These are phyloP conservation scores for Dryomyza anilis DNA, from an alignment of 2,888 invertebrate species.

Conservation along the genomic window DNA sequence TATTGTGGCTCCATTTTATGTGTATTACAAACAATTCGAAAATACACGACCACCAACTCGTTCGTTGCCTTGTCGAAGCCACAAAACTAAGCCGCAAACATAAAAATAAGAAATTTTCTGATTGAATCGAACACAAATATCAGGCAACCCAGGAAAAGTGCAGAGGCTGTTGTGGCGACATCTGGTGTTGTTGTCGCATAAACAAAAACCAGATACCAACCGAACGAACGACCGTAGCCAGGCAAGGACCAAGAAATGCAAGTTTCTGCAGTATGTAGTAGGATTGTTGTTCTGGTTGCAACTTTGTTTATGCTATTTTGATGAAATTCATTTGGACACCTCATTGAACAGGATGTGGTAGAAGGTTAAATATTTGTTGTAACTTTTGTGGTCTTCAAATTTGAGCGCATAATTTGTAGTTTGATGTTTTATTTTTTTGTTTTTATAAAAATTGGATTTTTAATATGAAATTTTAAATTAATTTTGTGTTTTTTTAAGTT, in stretches of 20 bases:
- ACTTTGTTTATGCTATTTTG: no score
- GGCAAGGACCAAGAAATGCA: not conserved
- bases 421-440: no score
- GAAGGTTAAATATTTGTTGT: no score
- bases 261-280: no score
- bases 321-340: no score
- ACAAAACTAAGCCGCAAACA: slow-evolving; percentile 18
- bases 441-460: no score
- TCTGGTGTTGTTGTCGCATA: not conserved
- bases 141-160: not conserved
- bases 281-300: no score
- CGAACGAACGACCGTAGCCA: not conserved
- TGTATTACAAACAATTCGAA: slow-evolving; percentile 40
- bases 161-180: not conserved
- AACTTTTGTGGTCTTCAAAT: no score
- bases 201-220: slow-evolving; percentile 1
- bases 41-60: not conserved
- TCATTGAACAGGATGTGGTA: no score
- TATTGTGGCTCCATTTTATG: slow-evolving; percentile 48
- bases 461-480: no score
- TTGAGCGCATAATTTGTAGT: no score
- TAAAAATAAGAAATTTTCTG: slow-evolving; percentile 20
- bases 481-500: no score
- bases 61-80: not conserved
- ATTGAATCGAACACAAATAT: slow-evolving; percentile 17